Percentiles rank a stretch among this genome's conserved stretches.
Evolutionary conservation across 2,888 invertebrate species (phyloP).

Genomic region (Thereva unica): DNA sequence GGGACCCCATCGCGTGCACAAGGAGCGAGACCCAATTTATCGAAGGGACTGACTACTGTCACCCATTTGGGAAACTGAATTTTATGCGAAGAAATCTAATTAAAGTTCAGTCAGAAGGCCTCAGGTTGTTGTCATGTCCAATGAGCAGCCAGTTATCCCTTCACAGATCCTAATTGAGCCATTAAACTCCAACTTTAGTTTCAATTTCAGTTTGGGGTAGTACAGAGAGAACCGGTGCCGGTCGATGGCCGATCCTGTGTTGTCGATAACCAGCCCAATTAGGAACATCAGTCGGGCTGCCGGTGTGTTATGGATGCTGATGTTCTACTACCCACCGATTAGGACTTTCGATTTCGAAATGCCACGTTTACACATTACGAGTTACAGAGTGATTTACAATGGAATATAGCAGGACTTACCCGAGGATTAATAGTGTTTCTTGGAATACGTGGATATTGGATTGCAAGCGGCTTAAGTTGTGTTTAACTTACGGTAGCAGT

Average conservation of each 20-base stretch:
- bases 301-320: too few relatives aligned
- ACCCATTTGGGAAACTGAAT: constrained; percentile 1
- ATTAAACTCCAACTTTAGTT: constrained; percentile 20
- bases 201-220: not conserved
- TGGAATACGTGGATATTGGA: too few relatives aligned
- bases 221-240: not conserved
- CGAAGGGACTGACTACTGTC: not conserved
- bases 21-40: not conserved
- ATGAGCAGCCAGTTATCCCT: constrained; percentile 11
- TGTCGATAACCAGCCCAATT: not conserved
- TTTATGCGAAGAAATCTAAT: constrained; percentile 14
- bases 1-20: not conserved
- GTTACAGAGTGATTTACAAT: too few relatives aligned
- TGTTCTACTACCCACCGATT: too few relatives aligned
- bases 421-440: too few relatives aligned
- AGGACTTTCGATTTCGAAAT: not conserved
- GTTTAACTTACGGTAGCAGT: too few relatives aligned
- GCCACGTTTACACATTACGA: too few relatives aligned
- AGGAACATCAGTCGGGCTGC: not conserved
- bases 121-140: constrained; percentile 28
- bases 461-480: too few relatives aligned
- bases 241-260: not conserved
- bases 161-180: constrained; percentile 17
- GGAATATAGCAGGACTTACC: too few relatives aligned
- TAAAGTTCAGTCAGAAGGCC: constrained; percentile 25